These are phyloP conservation scores for Cyanoliseus patagonus DNA, from an alignment of 2,113 vertebrate genomes.

Conservation along the genomic window DNA sequence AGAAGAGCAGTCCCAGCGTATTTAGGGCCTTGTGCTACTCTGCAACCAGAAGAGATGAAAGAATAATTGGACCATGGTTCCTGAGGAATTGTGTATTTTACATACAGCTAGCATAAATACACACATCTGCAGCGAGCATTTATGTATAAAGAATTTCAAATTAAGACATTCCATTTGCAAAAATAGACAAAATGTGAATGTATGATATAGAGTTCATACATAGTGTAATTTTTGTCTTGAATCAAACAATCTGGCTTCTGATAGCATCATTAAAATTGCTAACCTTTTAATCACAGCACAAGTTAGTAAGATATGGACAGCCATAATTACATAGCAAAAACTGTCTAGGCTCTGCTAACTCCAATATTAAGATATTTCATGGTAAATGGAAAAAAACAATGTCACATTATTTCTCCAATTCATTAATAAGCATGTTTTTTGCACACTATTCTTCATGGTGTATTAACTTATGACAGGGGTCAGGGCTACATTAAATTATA, in stretches of 20 bases:
- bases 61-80: not conserved
- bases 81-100: not conserved
- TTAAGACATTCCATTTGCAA: not conserved
- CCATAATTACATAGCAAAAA: constrained; percentile 72
- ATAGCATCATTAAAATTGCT: constrained; percentile 71
- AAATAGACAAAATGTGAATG: not conserved
- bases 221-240: constrained; percentile 7
- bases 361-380: constrained; percentile 83
- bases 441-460: constrained; percentile 82
- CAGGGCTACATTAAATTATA: constrained; percentile 87
- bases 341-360: constrained; percentile 71
- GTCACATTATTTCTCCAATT: constrained; percentile 80
- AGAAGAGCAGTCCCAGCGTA: not conserved
- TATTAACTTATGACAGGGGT: constrained; percentile 88
- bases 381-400: constrained; percentile 81
- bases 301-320: constrained; percentile 69
- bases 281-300: constrained; percentile 66
- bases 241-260: constrained; percentile 37
- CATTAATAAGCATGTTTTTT: constrained; percentile 85
- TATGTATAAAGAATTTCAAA: not conserved
- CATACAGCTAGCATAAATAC: not conserved
- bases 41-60: not conserved
- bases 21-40: not conserved
- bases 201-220: not conserved
- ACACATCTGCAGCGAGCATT: not conserved